Percentiles rank a stretch among this genome's conserved stretches.
phyloP scores from a whole-genome alignment of 2,797 vertebrate genomes.

The Triplophysa bombifrons region DNA sequence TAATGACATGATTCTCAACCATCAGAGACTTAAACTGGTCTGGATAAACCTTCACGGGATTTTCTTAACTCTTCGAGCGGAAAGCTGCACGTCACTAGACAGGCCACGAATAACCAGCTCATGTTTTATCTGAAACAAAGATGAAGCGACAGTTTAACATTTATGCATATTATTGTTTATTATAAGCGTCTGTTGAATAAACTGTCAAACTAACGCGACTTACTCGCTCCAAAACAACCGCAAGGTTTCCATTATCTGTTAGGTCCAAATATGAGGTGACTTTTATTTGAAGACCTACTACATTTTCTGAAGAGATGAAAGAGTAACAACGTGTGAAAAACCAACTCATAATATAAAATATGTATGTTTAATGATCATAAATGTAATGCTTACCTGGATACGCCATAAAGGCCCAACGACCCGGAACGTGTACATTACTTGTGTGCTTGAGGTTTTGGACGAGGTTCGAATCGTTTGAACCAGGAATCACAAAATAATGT shows the following conservation, averaged over 20 bases:
- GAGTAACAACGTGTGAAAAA: too few species aligned
- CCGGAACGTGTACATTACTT: conserved; percentile 16
- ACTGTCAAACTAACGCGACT: neutral
- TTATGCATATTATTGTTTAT: neutral
- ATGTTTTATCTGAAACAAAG: conserved; percentile 6
- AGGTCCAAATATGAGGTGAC: conserved; percentile 7
- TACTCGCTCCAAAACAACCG: neutral
- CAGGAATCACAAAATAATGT: conserved; percentile 19
- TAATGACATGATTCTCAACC: neutral
- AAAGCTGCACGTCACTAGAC: neutral
- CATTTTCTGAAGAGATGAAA: neutral
- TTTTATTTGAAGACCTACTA: neutral
- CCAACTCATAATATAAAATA: too few species aligned
- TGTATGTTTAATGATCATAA: too few species aligned
- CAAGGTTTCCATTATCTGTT: neutral
- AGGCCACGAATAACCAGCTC: neutral
- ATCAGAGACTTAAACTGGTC: conserved; percentile 38
- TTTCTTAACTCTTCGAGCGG: neutral
- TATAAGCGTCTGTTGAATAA: neutral
- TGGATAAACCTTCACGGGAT: neutral
- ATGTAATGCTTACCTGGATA: neutral
- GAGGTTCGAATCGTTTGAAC: neutral
- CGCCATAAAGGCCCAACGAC: conserved; percentile 30
- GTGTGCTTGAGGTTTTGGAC: neutral
- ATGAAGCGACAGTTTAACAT: neutral